Base-by-base conservation (phyloP, 2,113 vertebrate species). In the Scomber japonicus region DNA sequence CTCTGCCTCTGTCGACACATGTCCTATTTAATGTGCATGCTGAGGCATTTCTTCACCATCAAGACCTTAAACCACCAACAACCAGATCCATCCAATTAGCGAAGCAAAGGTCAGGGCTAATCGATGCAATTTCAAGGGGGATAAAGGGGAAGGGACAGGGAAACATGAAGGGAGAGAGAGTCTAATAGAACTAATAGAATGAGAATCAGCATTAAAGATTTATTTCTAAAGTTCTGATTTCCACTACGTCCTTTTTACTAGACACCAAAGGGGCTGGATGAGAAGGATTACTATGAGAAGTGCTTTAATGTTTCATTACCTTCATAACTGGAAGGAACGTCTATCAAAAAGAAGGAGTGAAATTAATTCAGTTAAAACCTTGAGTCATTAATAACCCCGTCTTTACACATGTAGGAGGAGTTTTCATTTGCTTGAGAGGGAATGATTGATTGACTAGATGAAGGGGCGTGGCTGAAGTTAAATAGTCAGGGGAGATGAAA, bases 261-360 rank as follows among this genome's bases (percentile, higher is more conserved):
- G 71, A 86, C 55, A 79, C 31, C 55, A 66, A 21, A 72, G 75
- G 81, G 60, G 60, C 50, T 61, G 78, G 51, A 66, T 13, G 4
- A 76, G 55, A 51, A 70, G 27, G 53, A 73, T 68, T 7, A 50
- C 74, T 56, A 65, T 0, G 5, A 75, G 72, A 51, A 45, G 27
- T 94, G 94, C 91, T 92, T 95, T 93, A 95, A 95, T 93, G 95
- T 96, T 96, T 97, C 95, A 96, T 95, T 94, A 96, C 95, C 96
- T 94, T 96, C 95, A 92, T 96, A 94, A 95, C 93, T 91, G 89
- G 96, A 96, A 88, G 96, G 96, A 96, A 96, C 87, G 94, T 97
- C 97, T 97, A 97, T 94, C 93, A 96, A 95, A 95, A 94, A 96
- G 93, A 96, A 95, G 87, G 80, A 91, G 78, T 77, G 45, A 89